Evolutionary conservation across 2,888 invertebrate genomes (phyloP), one percentile per base, ranked within the genome.

Genomic region (Andrena haemorrhoa): DNA sequence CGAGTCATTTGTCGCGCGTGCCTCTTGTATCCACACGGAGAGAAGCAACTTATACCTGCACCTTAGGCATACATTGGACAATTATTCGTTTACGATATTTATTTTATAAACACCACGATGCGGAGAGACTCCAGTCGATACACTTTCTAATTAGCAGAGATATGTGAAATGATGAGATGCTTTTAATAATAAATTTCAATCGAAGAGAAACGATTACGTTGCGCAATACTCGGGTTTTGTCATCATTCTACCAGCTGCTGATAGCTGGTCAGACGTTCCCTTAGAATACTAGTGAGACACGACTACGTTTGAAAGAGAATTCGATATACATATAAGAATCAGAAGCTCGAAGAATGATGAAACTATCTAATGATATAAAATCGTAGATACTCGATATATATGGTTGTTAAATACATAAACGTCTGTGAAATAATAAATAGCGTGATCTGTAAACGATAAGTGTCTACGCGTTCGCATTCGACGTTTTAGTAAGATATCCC

Each of bases 21-120:
- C 53, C 41, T 26, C 35, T 35, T 51, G n/a, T 64, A 60, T 53
- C 51, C 53, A 47, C 53, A 47, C 31, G 31, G 7, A 26, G 23
- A 20, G 56, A 51, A 69, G 63, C 72, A 72, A 60, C 41, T 58
- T 73, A 69, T 73, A 70, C 60, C 73, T 73, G 53, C 29, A 60
- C 61, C 68, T 70, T 70, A 73, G 53, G 35, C 51, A 69, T 73
- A 73, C 64, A 53, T 58, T 65, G 53, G 51, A 77, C 74, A 73
- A 26, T 75, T 23, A 33, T 60, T 71, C 41, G 76, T 83, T 82
- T 72, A 80, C 68, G 53, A 78, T 82, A 71, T 83, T 68, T 80
- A 75, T 72, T 70, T 86, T 76, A 86, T 61, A 86, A 84, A 86
- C 63, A 71, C 41, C 73, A 47, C 64, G 70, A 73, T 53, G 79